phyloP scores from a whole-genome alignment of 2,797 vertebrate genomes.

The Huso huso region DNA sequence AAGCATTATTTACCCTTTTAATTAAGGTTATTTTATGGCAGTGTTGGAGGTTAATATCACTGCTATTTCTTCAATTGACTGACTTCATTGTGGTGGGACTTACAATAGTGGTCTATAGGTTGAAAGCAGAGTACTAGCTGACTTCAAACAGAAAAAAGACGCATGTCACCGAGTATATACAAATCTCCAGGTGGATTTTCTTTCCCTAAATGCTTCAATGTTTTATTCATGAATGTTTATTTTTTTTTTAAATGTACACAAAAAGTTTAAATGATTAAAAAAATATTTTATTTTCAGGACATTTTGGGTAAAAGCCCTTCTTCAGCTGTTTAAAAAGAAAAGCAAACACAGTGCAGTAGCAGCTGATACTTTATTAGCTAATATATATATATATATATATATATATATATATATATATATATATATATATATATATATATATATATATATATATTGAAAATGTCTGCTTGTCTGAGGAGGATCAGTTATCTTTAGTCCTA shows the following conservation, averaged over 20 bases:
- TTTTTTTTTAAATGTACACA: too few relatives aligned
- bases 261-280: too few relatives aligned
- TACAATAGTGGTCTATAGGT: not conserved
- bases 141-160: too few relatives aligned
- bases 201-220: not conserved
- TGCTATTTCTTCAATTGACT: conserved; percentile 38
- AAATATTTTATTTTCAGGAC: too few relatives aligned
- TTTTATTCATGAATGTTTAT: not conserved
- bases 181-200: not conserved
- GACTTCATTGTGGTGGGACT: not conserved
- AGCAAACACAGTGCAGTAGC: too few relatives aligned
- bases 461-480: too few relatives aligned
- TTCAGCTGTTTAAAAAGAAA: too few relatives aligned
- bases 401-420: conserved; percentile 3
- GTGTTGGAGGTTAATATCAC: conserved; percentile 66
- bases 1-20: conserved; percentile 73
- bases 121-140: too few relatives aligned
- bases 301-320: too few relatives aligned
- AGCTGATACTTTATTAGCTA: too few relatives aligned
- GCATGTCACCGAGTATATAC: not conserved
- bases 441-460: not conserved
- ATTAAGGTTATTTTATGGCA: conserved; percentile 61
- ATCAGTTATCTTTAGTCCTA: too few relatives aligned
- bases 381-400: conserved; percentile 3
- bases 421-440: conserved; percentile 3